Evolutionary conservation across 1,140 invertebrate species (phyloP), one percentile per base, ranked within the genome.

Genomic region (Globodera rostochiensis): DNA sequence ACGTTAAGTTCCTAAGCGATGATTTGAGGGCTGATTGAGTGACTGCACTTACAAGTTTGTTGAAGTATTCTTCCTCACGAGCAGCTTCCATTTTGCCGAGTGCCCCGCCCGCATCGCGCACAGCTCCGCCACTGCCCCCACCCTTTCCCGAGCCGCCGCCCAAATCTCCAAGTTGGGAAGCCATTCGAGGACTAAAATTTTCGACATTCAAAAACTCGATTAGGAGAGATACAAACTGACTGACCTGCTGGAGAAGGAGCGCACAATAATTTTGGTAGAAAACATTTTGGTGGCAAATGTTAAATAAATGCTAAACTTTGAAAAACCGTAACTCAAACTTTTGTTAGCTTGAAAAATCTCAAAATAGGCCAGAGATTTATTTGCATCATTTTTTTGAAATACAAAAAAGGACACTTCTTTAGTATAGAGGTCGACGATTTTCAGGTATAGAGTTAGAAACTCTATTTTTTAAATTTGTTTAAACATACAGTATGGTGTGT

Each of bases 31-130:
- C 19, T 71, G 49, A 71, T 70, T 45, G 25, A 70, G 9, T 36
- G 45, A 9, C 0, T 1, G 83, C 46, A 57, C 47, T 9, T 46
- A 87, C 85, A 66, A 84, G 60, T 73, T 95, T 95, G 88, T 95
- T 94, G 90, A 97, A 97, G 90, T 95, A 97, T 90, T 96, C 94
- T 88, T 96, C 95, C 91, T 98, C 96, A 60, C 93, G 92, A 3
- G 94, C 95, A 78, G 94, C 94, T 92, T 96, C 95, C 92, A 94
- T 93, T 90, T 95, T 95, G 8, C 95, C 95, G 90, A 97, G 96
- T 49, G 94, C 89, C 71, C 95, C 96, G 79, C 96, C 96, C 87
- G 95, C 95, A 83, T 94, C 93, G 74, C 95, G 85, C 46, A 86
- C 74, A 1, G 78, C 50, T 15, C 85, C 85, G 49, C 86, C 85